These are phyloP conservation scores for Psittacara wagleri DNA, from an alignment of 2,113 vertebrate species.

Conservation along the genomic window DNA sequence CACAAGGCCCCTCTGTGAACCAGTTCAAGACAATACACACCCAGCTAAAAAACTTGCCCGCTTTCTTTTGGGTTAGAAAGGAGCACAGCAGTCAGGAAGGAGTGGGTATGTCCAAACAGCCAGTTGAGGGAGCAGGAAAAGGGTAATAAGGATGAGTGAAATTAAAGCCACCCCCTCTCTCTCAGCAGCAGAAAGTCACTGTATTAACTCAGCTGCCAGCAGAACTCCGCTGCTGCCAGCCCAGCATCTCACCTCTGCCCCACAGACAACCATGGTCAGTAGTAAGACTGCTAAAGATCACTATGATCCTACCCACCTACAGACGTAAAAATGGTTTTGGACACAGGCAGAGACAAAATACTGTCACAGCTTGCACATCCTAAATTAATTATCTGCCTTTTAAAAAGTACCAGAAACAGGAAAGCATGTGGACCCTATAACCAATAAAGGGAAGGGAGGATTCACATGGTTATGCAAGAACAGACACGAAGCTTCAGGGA, in stretches of 20 bases:
- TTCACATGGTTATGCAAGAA: neutral
- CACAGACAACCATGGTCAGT: neutral
- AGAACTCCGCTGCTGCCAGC: neutral
- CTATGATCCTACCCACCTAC: neutral
- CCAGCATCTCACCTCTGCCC: neutral
- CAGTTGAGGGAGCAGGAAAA: neutral
- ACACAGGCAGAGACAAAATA: neutral
- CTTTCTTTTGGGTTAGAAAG: neutral
- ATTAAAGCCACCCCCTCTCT: neutral
- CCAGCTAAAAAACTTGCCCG: neutral
- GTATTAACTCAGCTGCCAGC: neutral
- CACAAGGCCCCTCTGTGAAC: neutral
- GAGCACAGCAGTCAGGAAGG: neutral
- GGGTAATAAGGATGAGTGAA: neutral
- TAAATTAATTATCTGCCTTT: neutral
- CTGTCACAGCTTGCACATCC: neutral
- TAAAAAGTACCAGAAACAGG: neutral
- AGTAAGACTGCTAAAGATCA: neutral
- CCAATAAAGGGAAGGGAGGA: neutral
- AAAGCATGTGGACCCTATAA: neutral
- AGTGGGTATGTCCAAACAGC: neutral
- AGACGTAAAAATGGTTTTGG: neutral
- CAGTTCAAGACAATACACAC: neutral
- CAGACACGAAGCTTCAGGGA: neutral
- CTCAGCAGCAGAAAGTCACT: neutral